phyloP scores from a whole-genome alignment of 2,113 vertebrate genomes.

The Pheucticus melanocephalus region DNA sequence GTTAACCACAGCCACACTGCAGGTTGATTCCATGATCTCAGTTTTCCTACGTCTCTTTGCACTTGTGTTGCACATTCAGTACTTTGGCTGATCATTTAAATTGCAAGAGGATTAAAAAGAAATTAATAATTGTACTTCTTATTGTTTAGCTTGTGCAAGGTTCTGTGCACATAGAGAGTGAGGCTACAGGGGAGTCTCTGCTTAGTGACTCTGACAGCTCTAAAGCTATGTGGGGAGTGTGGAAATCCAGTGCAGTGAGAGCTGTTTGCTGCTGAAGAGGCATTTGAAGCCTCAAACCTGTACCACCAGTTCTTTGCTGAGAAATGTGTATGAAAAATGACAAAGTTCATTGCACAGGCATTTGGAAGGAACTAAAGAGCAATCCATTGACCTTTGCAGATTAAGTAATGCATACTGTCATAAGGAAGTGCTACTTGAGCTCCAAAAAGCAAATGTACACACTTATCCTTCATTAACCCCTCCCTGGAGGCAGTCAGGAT shows the following conservation, averaged over 20 bases:
- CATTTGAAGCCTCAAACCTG: conserved; percentile 16
- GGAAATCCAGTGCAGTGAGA: not conserved
- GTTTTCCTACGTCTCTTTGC: not conserved
- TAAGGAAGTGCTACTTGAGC: conserved; percentile 57
- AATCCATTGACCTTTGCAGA: conserved; percentile 44
- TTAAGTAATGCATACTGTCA: conserved; percentile 18
- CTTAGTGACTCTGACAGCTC: not conserved
- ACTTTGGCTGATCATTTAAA: not conserved
- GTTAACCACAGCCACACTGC: not conserved
- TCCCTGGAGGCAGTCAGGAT: not conserved
- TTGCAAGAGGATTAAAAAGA: not conserved
- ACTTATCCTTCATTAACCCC: not conserved
- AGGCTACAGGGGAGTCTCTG: not conserved
- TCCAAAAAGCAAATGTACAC: conserved; percentile 31
- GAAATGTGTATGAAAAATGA: conserved; percentile 1
- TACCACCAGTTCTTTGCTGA: conserved; percentile 13
- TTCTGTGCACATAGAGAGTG: not conserved
- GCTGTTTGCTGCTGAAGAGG: not conserved
- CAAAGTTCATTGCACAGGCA: conserved; percentile 40
- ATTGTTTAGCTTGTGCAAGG: not conserved
- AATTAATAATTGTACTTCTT: not conserved
- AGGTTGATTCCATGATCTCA: not conserved
- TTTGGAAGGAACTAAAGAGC: conserved; percentile 35
- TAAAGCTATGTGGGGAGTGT: not conserved
- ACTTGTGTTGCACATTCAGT: not conserved